phyloP scores from a whole-genome alignment of 35 echinoderm and acorn worm species.

The Lytechinus variegatus region DNA sequence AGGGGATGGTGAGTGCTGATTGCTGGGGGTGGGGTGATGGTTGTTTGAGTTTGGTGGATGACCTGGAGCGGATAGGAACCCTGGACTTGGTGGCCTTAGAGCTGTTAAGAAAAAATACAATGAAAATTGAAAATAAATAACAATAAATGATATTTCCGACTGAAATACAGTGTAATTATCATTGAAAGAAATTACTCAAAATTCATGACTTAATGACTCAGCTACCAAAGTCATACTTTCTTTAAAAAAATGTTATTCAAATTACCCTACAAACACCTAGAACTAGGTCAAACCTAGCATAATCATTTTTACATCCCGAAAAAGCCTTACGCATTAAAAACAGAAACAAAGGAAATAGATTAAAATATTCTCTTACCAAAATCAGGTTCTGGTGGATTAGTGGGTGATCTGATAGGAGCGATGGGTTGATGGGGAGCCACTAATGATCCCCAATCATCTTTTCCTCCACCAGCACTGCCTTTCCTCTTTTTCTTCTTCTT shows the following conservation, averaged over 20 bases:
- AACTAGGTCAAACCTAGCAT: no score
- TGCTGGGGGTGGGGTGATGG: slow-evolving; percentile 12
- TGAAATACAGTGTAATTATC: background rate
- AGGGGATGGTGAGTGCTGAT: background rate
- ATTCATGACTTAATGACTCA: no score
- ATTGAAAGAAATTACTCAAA: no score
- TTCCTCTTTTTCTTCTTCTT: slow-evolving; percentile 52
- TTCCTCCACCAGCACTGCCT: background rate
- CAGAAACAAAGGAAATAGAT: background rate
- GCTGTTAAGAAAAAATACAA: background rate
- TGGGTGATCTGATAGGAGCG: slow-evolving; percentile 14
- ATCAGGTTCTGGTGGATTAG: slow-evolving; percentile 20
- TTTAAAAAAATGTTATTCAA: no score
- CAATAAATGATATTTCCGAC: no score
- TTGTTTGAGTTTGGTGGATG: background rate
- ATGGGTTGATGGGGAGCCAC: background rate
- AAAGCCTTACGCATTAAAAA: no score
- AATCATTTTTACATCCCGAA: no score
- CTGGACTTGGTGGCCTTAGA: slow-evolving; percentile 43
- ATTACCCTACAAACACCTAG: no score
- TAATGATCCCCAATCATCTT: background rate
- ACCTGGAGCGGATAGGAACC: slow-evolving; percentile 2
- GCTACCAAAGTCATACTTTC: no score
- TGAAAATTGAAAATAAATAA: background rate
- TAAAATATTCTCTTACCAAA: background rate